phyloP scores from a whole-genome alignment of 2,888 invertebrate genomes.

The Sycophila texana region DNA sequence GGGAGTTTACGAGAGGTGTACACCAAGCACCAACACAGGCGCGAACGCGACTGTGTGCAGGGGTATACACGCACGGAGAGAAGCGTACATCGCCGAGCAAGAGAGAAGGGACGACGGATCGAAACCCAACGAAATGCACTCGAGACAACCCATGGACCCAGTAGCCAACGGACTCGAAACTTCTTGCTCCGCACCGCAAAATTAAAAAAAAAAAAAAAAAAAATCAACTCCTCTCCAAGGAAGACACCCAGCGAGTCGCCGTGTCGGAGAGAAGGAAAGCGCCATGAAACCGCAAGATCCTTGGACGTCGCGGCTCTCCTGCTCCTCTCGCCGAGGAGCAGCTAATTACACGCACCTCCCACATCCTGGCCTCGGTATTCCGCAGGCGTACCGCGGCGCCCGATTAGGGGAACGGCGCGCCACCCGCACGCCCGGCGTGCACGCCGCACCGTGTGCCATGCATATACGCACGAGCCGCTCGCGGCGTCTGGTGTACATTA shows the following conservation, averaged over 20 bases:
- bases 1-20: neutral
- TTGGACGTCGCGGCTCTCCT: neutral
- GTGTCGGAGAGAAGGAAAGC: neutral
- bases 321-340: slow-evolving; percentile 3
- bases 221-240: no score
- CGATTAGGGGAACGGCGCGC: slow-evolving; percentile 20
- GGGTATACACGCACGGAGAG: neutral
- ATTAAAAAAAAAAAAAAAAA: accelerated
- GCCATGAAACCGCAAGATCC: neutral
- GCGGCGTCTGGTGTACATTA: neutral
- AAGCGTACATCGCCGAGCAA: neutral
- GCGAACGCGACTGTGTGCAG: neutral
- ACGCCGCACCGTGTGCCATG: neutral
- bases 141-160: no score
- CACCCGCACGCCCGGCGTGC: neutral
- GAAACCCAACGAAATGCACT: neutral
- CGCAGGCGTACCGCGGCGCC: neutral
- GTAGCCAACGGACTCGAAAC: no score
- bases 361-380: no score
- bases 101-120: slow-evolving; percentile 3
- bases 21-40: slow-evolving; percentile 16
- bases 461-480: neutral
- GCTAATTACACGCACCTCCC: neutral
- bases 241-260: no score
- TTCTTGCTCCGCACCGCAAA: no score